A percentile compares a stretch with the other conserved stretches of the same genome.
Conservation (phyloP, 2,888 invertebrate species). For the Philhelius pedissequus region DNA sequence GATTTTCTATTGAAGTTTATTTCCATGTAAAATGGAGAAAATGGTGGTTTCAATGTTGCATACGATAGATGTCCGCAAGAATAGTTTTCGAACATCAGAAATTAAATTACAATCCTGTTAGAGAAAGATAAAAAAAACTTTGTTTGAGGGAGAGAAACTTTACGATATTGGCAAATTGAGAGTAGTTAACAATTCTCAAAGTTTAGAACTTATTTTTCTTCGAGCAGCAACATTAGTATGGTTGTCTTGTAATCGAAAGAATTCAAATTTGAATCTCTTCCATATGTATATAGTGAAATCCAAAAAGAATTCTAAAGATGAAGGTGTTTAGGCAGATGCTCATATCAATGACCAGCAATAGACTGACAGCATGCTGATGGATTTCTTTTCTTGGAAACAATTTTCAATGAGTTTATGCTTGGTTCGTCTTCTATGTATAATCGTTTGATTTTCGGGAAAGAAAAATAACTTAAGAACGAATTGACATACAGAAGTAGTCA, state of each 20-base stretch:
- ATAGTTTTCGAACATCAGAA: not conserved
- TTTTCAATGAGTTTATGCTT: too few species aligned
- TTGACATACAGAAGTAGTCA: too few species aligned
- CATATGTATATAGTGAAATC: too few species aligned
- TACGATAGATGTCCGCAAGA: slow-evolving; percentile 19
- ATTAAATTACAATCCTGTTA: not conserved
- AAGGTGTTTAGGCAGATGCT: too few species aligned
- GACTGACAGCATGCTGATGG: too few species aligned
- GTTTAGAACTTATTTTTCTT: not conserved
- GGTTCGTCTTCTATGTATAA: too few species aligned
- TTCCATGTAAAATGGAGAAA: not conserved
- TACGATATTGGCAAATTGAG: not conserved
- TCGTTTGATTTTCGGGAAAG: too few species aligned
- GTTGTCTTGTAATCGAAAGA: not conserved
- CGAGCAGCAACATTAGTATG: not conserved
- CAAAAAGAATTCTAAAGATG: too few species aligned
- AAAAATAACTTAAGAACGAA: too few species aligned
- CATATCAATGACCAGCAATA: too few species aligned
- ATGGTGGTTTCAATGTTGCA: not conserved
- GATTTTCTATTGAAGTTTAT: slow-evolving; percentile 29
- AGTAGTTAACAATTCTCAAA: not conserved
- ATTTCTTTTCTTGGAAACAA: too few species aligned
- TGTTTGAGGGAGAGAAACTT: not conserved
- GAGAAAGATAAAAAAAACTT: not conserved
- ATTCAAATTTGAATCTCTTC: too few species aligned